phyloP scores from a whole-genome alignment of 2,113 vertebrate species.

The Cardinalis cardinalis region DNA sequence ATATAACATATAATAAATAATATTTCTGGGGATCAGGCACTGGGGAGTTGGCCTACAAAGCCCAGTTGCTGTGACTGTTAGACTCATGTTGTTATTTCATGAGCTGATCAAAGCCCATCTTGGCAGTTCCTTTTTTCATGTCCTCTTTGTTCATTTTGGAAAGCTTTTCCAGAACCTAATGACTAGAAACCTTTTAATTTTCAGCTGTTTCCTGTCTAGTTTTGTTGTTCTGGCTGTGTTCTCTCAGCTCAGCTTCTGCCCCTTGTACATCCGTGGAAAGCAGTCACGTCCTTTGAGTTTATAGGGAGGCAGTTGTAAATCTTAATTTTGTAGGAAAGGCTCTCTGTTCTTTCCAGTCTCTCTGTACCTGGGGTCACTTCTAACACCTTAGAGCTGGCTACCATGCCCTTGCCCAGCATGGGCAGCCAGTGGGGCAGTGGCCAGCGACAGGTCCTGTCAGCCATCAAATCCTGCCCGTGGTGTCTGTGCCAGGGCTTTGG shows the following conservation, averaged over 20 bases:
- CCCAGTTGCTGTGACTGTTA: neutral
- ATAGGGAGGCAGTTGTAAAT: neutral
- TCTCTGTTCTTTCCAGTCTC: neutral
- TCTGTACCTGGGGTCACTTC: neutral
- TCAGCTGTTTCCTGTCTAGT: neutral
- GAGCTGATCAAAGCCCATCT: neutral
- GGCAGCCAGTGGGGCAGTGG: neutral
- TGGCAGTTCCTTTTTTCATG: neutral
- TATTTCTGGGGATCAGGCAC: neutral
- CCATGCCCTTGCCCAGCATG: neutral
- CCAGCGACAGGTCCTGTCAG: neutral
- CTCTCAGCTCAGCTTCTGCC: neutral
- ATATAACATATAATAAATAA: no score
- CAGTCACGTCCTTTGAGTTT: neutral
- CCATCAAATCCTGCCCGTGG: rapidly evolving
- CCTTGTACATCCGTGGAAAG: neutral
- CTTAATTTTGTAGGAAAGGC: neutral
- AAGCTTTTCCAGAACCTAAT: neutral
- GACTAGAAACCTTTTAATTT: neutral
- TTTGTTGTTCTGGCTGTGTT: neutral
- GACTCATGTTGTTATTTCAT: rapidly evolving
- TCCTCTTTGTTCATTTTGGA: neutral
- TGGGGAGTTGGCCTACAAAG: neutral
- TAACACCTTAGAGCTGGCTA: neutral
- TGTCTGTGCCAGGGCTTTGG: neutral